Percentiles rank a stretch among this genome's conserved stretches.
Evolutionary conservation across 2,797 vertebrate genomes (phyloP).

Genomic region (Myotis myotis): DNA sequence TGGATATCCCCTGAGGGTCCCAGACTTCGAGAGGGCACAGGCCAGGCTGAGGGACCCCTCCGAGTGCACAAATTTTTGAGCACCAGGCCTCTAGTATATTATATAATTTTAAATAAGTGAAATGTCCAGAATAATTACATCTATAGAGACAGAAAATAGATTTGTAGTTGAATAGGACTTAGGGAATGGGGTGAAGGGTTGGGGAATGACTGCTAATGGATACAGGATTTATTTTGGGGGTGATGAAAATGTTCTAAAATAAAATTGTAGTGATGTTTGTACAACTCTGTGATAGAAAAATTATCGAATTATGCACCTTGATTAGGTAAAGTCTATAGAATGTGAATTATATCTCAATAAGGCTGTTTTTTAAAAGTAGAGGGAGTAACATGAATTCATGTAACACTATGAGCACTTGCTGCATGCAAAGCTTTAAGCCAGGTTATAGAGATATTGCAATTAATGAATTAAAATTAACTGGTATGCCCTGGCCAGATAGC

Average conservation of each 20-base stretch:
- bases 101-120: neutral
- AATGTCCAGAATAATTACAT: neutral
- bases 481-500: neutral
- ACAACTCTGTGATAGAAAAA: neutral
- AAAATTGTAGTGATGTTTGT: neutral
- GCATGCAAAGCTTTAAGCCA: neutral
- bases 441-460: neutral
- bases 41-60: too few species aligned
- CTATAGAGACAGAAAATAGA: neutral
- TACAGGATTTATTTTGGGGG: neutral
- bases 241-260: conserved; percentile 27
- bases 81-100: neutral
- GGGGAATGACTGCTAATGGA: neutral
- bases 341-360: neutral
- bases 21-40: too few species aligned
- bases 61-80: too few species aligned
- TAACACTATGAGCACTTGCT: neutral
- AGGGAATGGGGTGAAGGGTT: neutral
- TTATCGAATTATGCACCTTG: neutral
- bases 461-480: neutral
- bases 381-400: neutral
- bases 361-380: neutral
- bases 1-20: too few species aligned
- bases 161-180: neutral
- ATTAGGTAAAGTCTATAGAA: neutral